Evolutionary conservation across 2,797 vertebrate genomes (phyloP), one percentile per base, ranked within the genome.

Genomic region (Novumbra hubbsi): DNA sequence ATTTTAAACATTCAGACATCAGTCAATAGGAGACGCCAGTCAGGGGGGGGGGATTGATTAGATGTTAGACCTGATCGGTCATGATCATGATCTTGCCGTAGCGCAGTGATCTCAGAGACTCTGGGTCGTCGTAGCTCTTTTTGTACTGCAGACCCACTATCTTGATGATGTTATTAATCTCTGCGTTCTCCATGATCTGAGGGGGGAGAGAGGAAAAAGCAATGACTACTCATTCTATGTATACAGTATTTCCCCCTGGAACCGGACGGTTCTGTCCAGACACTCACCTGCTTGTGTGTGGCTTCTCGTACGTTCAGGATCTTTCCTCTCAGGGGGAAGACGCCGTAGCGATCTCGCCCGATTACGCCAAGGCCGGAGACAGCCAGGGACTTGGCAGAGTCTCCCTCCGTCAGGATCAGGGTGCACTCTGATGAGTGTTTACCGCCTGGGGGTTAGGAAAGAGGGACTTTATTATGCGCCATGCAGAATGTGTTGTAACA

Each of bases 381-480:
- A 8, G 96, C 95, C 88, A 96, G 81, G 16, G 96, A 95, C 87
- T 96, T 96, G 81, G 95, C 96, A 0, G 96, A 96, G 82, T 96
- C 96, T 80, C 96, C 96, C 85, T 96, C 96, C 38, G 96, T 96
- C 76, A 96, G 85, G 90, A 96, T 96, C 79, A 96, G 87, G 0
- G 96, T 96, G 91, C 97, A 99, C 15, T 98, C 96, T 68, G 96
- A 93, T 15, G 98, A 99, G 94, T 99, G 96, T 86, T 96, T 99
- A 55, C 98, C 98, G 86, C 98, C 98, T 99, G 19, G 27, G 32
- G 55, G 55, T 60, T 21, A 24, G 11, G 55, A 60, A 1, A 1
- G 19, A 5, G 21, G 55, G 41, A 12, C 41, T 45, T 11, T 28
- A 27, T 19, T 27, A 17, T 17, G 21, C 5, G 55, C 55, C 11